Percentiles rank a stretch among this genome's conserved stretches.
Conservation (phyloP, 2,797 vertebrate genomes). For the Acanthurus leucopareius region DNA sequence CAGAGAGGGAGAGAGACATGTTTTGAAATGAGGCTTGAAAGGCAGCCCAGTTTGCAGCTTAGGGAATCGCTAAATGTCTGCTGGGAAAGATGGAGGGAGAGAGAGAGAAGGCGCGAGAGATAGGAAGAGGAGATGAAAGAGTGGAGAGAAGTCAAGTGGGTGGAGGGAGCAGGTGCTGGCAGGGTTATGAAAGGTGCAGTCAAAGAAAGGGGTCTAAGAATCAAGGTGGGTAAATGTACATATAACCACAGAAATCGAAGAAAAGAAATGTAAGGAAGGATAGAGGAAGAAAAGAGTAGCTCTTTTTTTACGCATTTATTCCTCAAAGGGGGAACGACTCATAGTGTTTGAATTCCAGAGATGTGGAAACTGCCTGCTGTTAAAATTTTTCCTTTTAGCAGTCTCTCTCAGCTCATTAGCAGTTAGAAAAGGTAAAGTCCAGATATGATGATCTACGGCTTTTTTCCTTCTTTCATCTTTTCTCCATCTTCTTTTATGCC, state of each 20-base stretch:
- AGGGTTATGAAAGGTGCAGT: conserved; percentile 51
- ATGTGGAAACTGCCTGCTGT: conserved; percentile 60
- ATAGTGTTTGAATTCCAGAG: conserved; percentile 57
- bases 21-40: conserved; percentile 81
- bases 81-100: conserved; percentile 46
- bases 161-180: conserved; percentile 60
- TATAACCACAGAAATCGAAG: conserved; percentile 22
- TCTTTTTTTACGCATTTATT: conserved; percentile 13
- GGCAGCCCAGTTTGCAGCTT: conserved; percentile 74
- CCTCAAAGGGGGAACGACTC: conserved; percentile 28
- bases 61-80: conserved; percentile 77
- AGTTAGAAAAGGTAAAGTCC: conserved; percentile 61
- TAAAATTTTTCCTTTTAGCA: conserved; percentile 57
- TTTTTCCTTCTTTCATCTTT: conserved; percentile 44
- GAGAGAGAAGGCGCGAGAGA: neutral
- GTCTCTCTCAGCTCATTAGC: conserved; percentile 66
- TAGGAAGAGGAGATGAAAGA: conserved; percentile 63
- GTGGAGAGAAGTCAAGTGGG: conserved; percentile 41
- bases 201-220: conserved; percentile 9
- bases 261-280: conserved; percentile 23
- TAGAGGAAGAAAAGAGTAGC: neutral
- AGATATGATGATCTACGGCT: conserved; percentile 18
- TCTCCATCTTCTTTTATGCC: conserved; percentile 17
- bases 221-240: conserved; percentile 20
- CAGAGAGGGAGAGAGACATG: conserved; percentile 68